Conservation (phyloP, 2,888 invertebrate genomes). For the Melanargia galathea region DNA sequence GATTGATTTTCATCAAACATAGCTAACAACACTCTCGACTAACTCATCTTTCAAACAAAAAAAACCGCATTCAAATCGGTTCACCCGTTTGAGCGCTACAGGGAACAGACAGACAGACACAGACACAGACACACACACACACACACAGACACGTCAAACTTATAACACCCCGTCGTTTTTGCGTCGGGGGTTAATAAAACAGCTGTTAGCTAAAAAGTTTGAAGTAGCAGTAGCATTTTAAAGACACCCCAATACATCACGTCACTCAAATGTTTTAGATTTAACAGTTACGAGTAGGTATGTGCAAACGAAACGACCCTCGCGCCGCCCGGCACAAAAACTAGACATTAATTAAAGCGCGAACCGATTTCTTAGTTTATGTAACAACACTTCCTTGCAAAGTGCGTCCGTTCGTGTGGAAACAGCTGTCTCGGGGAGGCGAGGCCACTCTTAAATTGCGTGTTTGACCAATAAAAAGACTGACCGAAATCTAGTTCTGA, state of each 20-base stretch:
- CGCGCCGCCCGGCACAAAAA: not conserved
- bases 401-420: slow-evolving; percentile 38
- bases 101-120: too few relatives aligned
- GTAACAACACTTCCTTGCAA: slow-evolving; percentile 33
- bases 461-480: slow-evolving; percentile 66
- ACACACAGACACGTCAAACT: too few relatives aligned
- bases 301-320: slow-evolving; percentile 4
- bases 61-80: too few relatives aligned
- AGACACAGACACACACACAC: too few relatives aligned
- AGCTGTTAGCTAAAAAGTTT: not conserved
- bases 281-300: not conserved
- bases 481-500: slow-evolving; percentile 71
- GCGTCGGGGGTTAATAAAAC: too few relatives aligned
- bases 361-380: slow-evolving; percentile 17
- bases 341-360: slow-evolving; percentile 21
- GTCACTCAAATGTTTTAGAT: not conserved
- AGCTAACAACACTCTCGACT: too few relatives aligned
- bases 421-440: slow-evolving; percentile 35
- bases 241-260: not conserved
- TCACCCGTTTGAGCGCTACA: too few relatives aligned
- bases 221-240: not conserved
- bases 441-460: slow-evolving; percentile 58
- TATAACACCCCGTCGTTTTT: too few relatives aligned
- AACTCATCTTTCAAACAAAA: too few relatives aligned
- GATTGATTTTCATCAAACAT: too few relatives aligned